Conservation (phyloP, 2,113 vertebrate species). For the Todiramphus saurophagus region DNA sequence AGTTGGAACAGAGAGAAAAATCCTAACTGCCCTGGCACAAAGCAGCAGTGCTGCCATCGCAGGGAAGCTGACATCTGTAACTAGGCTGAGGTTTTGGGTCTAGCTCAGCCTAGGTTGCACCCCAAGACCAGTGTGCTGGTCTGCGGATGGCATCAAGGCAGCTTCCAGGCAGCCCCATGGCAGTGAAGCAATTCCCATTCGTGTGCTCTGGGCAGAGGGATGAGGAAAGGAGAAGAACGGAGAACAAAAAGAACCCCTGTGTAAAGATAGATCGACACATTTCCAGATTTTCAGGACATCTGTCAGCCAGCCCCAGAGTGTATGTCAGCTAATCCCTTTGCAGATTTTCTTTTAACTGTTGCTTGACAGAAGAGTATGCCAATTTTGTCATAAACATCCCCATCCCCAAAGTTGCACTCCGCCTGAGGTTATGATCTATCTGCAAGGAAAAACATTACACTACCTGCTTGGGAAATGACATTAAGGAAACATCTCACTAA, state of each 20-base stretch:
- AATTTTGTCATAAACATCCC: slow-evolving; percentile 17
- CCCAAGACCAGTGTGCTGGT: neutral
- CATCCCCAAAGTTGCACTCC: neutral
- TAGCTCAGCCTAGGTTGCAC: neutral
- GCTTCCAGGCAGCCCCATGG: neutral
- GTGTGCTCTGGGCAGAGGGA: neutral
- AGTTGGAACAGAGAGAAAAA: slow-evolving; percentile 15
- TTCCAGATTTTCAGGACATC: slow-evolving; percentile 73
- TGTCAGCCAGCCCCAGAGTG: slow-evolving; percentile 54
- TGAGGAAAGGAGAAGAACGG: neutral
- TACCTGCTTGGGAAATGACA: neutral
- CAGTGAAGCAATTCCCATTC: neutral
- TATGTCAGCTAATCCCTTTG: slow-evolving; percentile 59
- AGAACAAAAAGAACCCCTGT: neutral
- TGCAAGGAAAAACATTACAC: neutral
- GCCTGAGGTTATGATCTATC: slow-evolving; percentile 36
- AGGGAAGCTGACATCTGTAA: neutral
- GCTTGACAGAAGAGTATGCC: slow-evolving; percentile 27
- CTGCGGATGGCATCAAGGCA: neutral
- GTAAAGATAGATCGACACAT: slow-evolving; percentile 58
- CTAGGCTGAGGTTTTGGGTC: neutral
- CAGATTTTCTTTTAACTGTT: slow-evolving; percentile 71
- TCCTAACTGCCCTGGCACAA: neutral
- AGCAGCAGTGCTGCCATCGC: neutral
- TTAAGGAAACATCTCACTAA: neutral